Base-by-base conservation (phyloP, 2,113 vertebrate genomes). In the Pseudopodoces humilis region DNA sequence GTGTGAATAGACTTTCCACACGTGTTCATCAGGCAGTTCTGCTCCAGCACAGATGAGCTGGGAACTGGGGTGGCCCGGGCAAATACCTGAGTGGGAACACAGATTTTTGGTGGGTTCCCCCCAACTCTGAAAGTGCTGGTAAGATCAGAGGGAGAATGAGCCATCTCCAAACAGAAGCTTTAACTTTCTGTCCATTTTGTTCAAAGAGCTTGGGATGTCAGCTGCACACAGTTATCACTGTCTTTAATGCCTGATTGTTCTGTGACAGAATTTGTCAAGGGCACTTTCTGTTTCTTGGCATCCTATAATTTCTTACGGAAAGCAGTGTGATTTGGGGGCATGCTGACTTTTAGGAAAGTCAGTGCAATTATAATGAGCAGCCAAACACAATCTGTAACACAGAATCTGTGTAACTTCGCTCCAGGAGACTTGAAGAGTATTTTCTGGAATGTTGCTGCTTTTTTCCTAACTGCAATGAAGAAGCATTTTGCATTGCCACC, bases 401-500 rank as follows among this genome's bases (percentile, higher is more conserved):
- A 72, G 93, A 91, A 96, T 79, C 53, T 83, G 67, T 43, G 8
- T 60, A 76, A 68, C 85, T 94, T 85, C 92, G 59, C 77, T 88
- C 49, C 91, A 47, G 70, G 69, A 95, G 87, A 77, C 63, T 37
- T n/a, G 33, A 71, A 78, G 37, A 85, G 85, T 49, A 83, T 90
- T 96, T 96, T 96, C 92, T 95, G 92, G 95, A 96, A 93, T 59
- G 62, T 50, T 92, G 52, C 67, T 65, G 62, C 30, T 62, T 88
- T 94, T 86, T 72, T n/a, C 53, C 33, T 63, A 20, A 60, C 49
- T n/a, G n/a, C 83, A 87, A 18, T 3, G 2, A 46, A n/a, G 78
- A 65, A 70, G 67, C 55, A 79, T 69, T 93, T 88, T 90, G 72
- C 58, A 92, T 91, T 97, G 97, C 97, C 97, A 97, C 94, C 98